Evolutionary conservation across 1,140 invertebrate genomes (phyloP).

Genomic region (Adoxophyes honmai): DNA sequence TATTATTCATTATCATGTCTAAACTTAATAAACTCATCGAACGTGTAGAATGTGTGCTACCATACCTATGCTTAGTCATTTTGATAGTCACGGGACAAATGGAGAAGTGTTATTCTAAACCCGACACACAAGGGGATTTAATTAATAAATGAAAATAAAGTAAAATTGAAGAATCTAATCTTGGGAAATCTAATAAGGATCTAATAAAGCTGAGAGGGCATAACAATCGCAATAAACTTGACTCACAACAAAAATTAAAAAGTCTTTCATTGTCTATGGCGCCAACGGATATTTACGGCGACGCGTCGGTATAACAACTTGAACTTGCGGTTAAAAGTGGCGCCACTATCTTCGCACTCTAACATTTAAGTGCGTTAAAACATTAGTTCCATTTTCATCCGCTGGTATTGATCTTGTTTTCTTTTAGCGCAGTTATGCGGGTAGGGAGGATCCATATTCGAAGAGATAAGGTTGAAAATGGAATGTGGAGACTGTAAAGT

Average conservation of each 20-base stretch:
- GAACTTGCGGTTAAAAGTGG: background rate
- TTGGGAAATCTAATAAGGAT: too few relatives aligned
- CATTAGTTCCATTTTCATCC: background rate
- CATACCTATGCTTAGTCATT: too few relatives aligned
- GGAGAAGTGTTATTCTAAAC: too few relatives aligned
- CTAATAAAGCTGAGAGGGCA: too few relatives aligned
- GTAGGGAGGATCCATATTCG: background rate
- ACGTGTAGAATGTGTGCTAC: too few relatives aligned
- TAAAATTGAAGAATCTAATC: too few relatives aligned
- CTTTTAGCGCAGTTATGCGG: background rate
- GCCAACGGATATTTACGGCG: constrained; percentile 5
- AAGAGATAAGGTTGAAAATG: background rate
- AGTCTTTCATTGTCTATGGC: background rate
- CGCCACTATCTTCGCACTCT: background rate
- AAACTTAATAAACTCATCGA: too few relatives aligned
- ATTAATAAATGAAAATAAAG: too few relatives aligned
- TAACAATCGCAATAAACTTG: background rate
- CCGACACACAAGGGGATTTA: too few relatives aligned
- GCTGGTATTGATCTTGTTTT: background rate
- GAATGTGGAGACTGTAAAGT: background rate
- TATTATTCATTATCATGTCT: too few relatives aligned
- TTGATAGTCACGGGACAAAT: too few relatives aligned
- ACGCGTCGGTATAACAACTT: constrained; percentile 2
- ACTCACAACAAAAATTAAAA: constrained; percentile 2
- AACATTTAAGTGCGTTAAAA: background rate